A percentile compares a stretch with the other conserved stretches of the same genome.
phyloP scores from a whole-genome alignment of 2,888 invertebrate species.

The Drosophila aldrichi region DNA sequence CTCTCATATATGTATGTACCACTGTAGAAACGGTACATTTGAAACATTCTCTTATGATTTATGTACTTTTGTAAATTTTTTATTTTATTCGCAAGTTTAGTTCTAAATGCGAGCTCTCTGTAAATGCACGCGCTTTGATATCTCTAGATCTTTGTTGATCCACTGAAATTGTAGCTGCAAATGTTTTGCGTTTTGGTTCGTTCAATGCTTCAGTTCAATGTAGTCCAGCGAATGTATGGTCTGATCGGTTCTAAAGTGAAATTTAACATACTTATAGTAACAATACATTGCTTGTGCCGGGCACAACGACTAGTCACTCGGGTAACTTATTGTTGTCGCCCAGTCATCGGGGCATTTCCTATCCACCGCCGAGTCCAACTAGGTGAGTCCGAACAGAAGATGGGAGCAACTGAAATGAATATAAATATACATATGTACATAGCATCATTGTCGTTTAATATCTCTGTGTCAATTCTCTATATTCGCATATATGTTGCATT shows the following conservation, averaged over 20 bases:
- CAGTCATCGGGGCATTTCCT: conserved; percentile 90
- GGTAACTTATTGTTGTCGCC: conserved; percentile 86
- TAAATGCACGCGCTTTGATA: conserved; percentile 16
- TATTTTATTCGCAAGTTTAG: background rate
- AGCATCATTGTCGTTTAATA: conserved; percentile 26
- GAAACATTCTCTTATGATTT: background rate
- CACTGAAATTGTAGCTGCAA: conserved; percentile 39
- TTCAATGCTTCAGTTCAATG: conserved; percentile 25
- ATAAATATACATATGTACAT: background rate
- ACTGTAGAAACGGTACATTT: background rate
- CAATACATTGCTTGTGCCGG: conserved; percentile 87
- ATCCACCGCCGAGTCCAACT: conserved; percentile 92
- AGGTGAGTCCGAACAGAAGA: conserved; percentile 78
- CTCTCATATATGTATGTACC: background rate
- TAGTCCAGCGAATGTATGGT: conserved; percentile 30
- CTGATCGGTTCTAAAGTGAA: conserved; percentile 76
- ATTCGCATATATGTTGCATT: conserved; percentile 25
- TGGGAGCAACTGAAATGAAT: conserved; percentile 10
- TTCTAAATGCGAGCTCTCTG: conserved; percentile 1
- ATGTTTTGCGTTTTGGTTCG: conserved; percentile 19
- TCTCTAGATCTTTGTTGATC: conserved; percentile 17
- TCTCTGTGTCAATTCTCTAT: conserved; percentile 21
- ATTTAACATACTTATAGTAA: conserved; percentile 86
- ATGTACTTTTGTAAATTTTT: background rate
- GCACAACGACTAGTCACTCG: conserved; percentile 85